Percentiles rank a stretch among this genome's conserved stretches.
Evolutionary conservation across 1,140 invertebrate genomes (phyloP).

Genomic region (Pteromalus puparum): DNA sequence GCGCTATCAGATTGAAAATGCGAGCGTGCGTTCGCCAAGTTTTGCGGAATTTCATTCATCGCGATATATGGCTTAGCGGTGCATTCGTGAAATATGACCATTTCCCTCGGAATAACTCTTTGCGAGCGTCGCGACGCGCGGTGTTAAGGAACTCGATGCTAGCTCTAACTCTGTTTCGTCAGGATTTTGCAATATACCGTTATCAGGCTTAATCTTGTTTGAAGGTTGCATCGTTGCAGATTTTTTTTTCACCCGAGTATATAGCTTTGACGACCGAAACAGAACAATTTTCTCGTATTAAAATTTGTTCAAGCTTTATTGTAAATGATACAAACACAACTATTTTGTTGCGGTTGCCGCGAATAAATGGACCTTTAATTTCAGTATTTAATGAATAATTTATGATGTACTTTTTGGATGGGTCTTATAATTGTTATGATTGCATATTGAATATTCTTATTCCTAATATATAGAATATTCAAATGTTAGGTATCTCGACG

Average conservation of each 20-base stretch:
- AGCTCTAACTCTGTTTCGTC: background rate
- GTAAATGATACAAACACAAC: too few relatives aligned
- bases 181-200: conserved; percentile 36
- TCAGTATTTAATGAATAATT: too few relatives aligned
- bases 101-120: conserved; percentile 3
- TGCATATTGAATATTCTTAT: too few relatives aligned
- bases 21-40: background rate
- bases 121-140: background rate
- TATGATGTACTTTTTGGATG: too few relatives aligned
- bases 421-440: too few relatives aligned
- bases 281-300: too few relatives aligned
- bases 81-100: conserved; percentile 41
- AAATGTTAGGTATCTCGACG: too few relatives aligned
- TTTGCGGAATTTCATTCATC: conserved; percentile 43
- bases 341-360: too few relatives aligned
- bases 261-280: too few relatives aligned
- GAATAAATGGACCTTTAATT: too few relatives aligned
- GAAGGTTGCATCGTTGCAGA: conserved; percentile 3
- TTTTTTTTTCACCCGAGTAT: background rate
- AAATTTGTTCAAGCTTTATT: too few relatives aligned
- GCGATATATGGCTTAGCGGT: conserved; percentile 21
- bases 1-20: conserved; percentile 1
- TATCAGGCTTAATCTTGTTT: conserved; percentile 12
- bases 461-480: too few relatives aligned
- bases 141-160: conserved; percentile 42